Evolutionary conservation across 2,113 vertebrate genomes (phyloP), one percentile per base, ranked within the genome.

Genomic region (Circaetus cinerascens): DNA sequence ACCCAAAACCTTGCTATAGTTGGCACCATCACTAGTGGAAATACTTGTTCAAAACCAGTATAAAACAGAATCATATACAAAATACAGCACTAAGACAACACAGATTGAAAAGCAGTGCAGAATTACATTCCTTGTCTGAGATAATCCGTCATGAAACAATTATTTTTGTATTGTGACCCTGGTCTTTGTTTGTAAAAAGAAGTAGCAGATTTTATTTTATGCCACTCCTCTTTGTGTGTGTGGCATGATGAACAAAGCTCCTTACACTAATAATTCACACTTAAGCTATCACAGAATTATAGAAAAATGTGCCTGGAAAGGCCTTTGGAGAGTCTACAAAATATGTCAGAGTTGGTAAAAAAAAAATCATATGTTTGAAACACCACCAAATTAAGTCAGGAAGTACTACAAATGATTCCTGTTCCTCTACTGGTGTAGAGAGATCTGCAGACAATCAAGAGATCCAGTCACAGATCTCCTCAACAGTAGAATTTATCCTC

Each of bases 401-500:
- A 93, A 94, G 15, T 43, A 51, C 46, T 91, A 36, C 18, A 80
- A 86, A 87, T 34, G 45, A 90, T 94, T 91, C 25, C 21, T 69
- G 4, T 63, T 90, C 43, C 38, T 74, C 26, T 73, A n/a, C 32
- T 66, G 41, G 50, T 80, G n/a, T 82, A 69, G 64, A 91, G 55
- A 95, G 60, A 96, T 86, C 93, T 51, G 36, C 63, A 93, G 67
- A 90, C 30, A 93, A 90, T 64, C 91, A 95, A 90, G 77, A 95
- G 77, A 95, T 95, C 84, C 74, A 95, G 71, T 45, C 76, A 89
- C 45, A 75, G 85, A 87, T 95, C 83, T 97, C 51, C 32, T 75
- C 86, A 93, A 88, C 32, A 82, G 80, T 34, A 95, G 86, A 97
- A 97, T 95, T 96, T 97, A 96, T 93, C 76, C 86, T 92, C 86